Evolutionary conservation across 2,888 invertebrate genomes (phyloP), one percentile per base, ranked within the genome.

Genomic region (Pristionchus japonicus): DNA sequence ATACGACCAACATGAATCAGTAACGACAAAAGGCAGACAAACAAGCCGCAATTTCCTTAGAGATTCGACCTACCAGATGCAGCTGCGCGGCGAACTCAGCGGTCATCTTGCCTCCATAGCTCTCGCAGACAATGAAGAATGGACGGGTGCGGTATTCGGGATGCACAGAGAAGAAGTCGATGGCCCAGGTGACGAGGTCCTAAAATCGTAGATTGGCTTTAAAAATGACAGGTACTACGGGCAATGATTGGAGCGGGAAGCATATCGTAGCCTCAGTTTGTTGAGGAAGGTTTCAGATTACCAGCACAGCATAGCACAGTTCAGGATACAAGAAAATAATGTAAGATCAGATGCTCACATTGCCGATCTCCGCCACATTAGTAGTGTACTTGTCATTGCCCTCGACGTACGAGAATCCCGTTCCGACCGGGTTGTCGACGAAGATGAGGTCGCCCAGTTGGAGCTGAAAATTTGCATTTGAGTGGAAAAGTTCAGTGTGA

Each of bases 91-190:
- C 97, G 94, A 97, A 97, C 93, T 97, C 97, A 0, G 97, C 96
- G 0, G 97, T 97, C 97, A 97, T 97, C 95, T 98, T 98, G 1
- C 97, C 98, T 31, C 98, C 98, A 95, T 98, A 98, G 0, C 97
- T 97, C 95, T 98, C 97, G 40, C 97, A 97, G 93, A 97, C 97
- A 89, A 98, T 97, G 94, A 97, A 97, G 57, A 97, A 95, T 0
- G 97, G 97, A 0, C 96, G 96, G 17, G 95, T 95, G 94, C 96
- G 96, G 93, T 97, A 97, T 92, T 96, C 96, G 0, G 97, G 96
- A 93, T 96, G 95, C 23, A 95, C 67, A 27, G 95, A 93, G 91
- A 97, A 96, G 95, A 98, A 97, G 11, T 95, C 96, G 93, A 96
- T 96, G 95, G 97, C 96, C 94, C 96, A 96, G 95, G 97, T 95